Base-by-base conservation (phyloP, 2,797 vertebrate genomes). In the Cephalopachus bancanus region DNA sequence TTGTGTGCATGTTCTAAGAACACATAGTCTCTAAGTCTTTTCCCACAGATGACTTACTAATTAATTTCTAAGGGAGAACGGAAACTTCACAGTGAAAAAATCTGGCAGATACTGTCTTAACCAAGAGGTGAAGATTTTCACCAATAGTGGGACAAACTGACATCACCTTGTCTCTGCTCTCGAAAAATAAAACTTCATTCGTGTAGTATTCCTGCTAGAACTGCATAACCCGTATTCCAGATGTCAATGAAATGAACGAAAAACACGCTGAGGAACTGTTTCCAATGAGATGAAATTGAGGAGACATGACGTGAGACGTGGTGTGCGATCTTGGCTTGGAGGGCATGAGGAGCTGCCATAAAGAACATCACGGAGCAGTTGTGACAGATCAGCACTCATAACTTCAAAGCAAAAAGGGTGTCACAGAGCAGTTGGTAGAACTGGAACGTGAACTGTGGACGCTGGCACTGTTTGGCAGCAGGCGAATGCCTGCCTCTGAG, bases 1-100 rank as follows among this genome's bases (percentile, higher is more conserved):
- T 33, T 30, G 55, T 49, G 51, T 60, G 37, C 55, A 6, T 57
- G 37, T 75, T 92, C 69, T 87, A 95, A 59, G 64, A 87, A 53
- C 5, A 5, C 5, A 8, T 60, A 85, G 59, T 83, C 24, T 85
- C 19, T 84, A 87, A 64, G 44, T 86, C 22, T 83, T 28, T 89
- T 83, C 20, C 57, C 24, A 49, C 3, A 89, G 49, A 71, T 86
- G 28, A 44, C 60, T 65, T 79, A 60, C 12, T 67, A 60, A 57
- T 80, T 65, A 72, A 55, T 83, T 84, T 65, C 24, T 64, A 24
- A 74, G 65, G 57, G 55, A 26, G 74, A 89, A 11, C 51, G 17
- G 5, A 89, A 67, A 65, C 67, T 93, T 64, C 83, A 71, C 33
- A 89, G 55, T 81, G 67, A 85, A 85, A 62, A 86, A 85, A 74